phyloP scores from a whole-genome alignment of 2,888 invertebrate species.

The Melipona beecheii region DNA sequence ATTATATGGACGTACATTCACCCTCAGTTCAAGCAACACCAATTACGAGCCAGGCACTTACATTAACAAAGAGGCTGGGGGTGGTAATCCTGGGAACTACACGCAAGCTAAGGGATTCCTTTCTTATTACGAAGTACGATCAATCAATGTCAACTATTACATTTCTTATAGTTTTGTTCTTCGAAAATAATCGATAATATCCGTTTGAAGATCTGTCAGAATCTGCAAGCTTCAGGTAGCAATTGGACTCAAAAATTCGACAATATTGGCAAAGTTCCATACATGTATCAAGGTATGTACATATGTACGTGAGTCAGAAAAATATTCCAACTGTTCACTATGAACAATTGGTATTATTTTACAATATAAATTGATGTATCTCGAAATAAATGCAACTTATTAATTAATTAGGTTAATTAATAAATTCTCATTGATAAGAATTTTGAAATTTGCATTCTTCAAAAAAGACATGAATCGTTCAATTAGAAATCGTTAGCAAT shows the following conservation, averaged over 20 bases:
- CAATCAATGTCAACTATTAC: background rate
- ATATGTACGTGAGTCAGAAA: background rate
- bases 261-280: conserved; percentile 92
- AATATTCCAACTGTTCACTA: no score
- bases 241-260: conserved; percentile 95
- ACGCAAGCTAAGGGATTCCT: conserved; percentile 95
- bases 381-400: no score
- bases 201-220: conserved; percentile 90
- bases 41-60: conserved; percentile 94
- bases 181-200: background rate
- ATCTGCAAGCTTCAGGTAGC: conserved; percentile 88
- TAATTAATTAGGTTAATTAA: no score
- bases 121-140: conserved; percentile 92
- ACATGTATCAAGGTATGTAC: conserved; percentile 90
- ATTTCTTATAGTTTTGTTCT: background rate
- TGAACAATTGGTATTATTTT: no score
- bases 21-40: conserved; percentile 91
- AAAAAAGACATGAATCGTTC: no score
- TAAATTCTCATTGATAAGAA: no score
- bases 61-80: conserved; percentile 95
- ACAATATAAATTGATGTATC: no score
- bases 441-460: no score
- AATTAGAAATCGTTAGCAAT: no score
- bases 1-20: conserved; percentile 94
- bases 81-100: conserved; percentile 93